phyloP scores from a whole-genome alignment of 2,797 vertebrate genomes.

The Sebastes trivittatus region DNA sequence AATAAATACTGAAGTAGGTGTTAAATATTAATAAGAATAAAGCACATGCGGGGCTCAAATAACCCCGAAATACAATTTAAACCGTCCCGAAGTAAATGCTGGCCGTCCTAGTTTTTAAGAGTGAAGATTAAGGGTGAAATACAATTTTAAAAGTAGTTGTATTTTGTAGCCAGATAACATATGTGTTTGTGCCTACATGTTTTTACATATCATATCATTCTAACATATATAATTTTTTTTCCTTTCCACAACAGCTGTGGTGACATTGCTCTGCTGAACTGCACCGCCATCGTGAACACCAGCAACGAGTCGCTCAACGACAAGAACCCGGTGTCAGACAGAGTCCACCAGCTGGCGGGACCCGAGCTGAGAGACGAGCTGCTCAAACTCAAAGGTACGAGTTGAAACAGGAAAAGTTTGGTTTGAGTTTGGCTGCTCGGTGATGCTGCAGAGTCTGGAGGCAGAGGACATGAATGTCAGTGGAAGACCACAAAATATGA shows the following conservation, averaged over 20 bases:
- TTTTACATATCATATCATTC: no score
- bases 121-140: no score
- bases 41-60: not conserved
- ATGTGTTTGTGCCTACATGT: no score
- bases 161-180: not conserved
- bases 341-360: slow-evolving; percentile 90
- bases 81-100: no score
- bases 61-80: no score
- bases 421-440: not conserved
- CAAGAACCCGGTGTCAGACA: slow-evolving; percentile 94
- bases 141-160: no score
- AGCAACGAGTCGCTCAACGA: slow-evolving; percentile 95
- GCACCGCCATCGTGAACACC: slow-evolving; percentile 94
- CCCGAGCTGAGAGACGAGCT: slow-evolving; percentile 92
- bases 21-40: not conserved
- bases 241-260: slow-evolving; percentile 82
- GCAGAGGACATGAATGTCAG: not conserved
- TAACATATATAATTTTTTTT: no score
- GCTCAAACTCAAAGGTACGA: slow-evolving; percentile 92
- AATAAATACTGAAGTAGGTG: not conserved
- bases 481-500: not conserved
- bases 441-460: not conserved
- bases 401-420: not conserved
- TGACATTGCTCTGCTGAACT: slow-evolving; percentile 91
- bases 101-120: no score